These are phyloP conservation scores for Melanotaenia pygmaea DNA, from an alignment of 2,797 vertebrate genomes.

Conservation along the genomic window DNA sequence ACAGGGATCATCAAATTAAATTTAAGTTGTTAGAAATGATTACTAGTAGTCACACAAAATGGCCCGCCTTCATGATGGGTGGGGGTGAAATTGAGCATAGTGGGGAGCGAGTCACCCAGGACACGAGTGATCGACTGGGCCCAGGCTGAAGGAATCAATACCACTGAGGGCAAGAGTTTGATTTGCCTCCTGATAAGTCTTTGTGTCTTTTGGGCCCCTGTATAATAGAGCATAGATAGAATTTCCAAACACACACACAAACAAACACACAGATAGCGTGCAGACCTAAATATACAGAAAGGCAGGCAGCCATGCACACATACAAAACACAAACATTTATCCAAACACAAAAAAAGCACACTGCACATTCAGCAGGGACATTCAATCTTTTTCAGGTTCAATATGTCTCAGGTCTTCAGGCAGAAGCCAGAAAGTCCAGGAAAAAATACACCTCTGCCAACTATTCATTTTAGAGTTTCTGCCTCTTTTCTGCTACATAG, in stretches of 20 bases:
- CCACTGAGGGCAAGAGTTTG: slow-evolving; percentile 74
- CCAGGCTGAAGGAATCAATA: slow-evolving; percentile 74
- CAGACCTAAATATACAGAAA: slow-evolving; percentile 51
- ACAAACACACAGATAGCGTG: slow-evolving; percentile 34
- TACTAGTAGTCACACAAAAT: slow-evolving; percentile 77
- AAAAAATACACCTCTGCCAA: slow-evolving; percentile 50
- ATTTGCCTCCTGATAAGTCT: slow-evolving; percentile 78
- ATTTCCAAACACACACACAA: slow-evolving; percentile 49
- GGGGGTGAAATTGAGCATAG: slow-evolving; percentile 66
- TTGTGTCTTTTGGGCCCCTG: slow-evolving; percentile 63
- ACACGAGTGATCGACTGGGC: slow-evolving; percentile 74
- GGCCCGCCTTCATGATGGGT: slow-evolving; percentile 66
- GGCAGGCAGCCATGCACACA: slow-evolving; percentile 55
- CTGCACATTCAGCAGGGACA: slow-evolving; percentile 68
- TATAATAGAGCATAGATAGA: slow-evolving; percentile 64
- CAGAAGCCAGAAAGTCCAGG: slow-evolving; percentile 51
- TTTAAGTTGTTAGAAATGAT: slow-evolving; percentile 83
- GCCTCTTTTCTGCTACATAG: slow-evolving; percentile 41
- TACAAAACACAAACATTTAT: slow-evolving; percentile 62
- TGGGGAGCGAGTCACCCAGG: slow-evolving; percentile 67
- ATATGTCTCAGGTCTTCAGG: slow-evolving; percentile 74
- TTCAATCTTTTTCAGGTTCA: slow-evolving; percentile 78
- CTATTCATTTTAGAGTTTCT: slow-evolving; percentile 50
- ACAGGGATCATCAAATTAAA: slow-evolving; percentile 80
- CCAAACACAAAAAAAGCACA: slow-evolving; percentile 60